phyloP scores from a whole-genome alignment of 2,113 vertebrate genomes.

The Carassius auratus region DNA sequence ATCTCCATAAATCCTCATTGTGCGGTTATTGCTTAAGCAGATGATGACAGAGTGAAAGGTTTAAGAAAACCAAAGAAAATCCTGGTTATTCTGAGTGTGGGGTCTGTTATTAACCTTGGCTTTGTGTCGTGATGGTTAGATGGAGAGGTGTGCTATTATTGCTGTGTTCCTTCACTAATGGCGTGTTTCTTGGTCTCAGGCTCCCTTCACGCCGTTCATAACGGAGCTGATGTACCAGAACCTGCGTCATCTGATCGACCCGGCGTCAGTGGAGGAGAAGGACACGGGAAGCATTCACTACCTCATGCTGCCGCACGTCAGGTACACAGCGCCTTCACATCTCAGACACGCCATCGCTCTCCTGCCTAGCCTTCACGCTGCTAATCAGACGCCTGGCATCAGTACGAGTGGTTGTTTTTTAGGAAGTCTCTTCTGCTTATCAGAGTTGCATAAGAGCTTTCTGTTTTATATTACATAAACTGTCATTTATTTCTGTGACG shows the following conservation, averaged over 20 bases:
- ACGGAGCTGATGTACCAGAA: conserved; percentile 99
- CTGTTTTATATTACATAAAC: no score
- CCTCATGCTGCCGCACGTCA: conserved; percentile 89
- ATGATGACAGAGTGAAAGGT: background rate
- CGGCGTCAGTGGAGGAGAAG: conserved; percentile 85
- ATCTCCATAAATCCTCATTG: background rate
- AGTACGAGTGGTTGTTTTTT: no score
- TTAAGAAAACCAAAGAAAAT: background rate
- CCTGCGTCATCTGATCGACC: conserved; percentile 87
- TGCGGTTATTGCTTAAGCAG: background rate
- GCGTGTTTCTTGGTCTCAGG: conserved; percentile 72
- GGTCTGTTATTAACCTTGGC: background rate
- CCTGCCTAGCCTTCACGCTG: background rate
- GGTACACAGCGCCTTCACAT: conserved; percentile 26
- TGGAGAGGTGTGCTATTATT: background rate
- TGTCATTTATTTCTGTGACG: no score
- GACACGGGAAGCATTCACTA: conserved; percentile 93
- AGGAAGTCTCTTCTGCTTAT: no score
- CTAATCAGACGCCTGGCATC: no score
- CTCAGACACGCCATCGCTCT: background rate
- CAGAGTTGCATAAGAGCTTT: no score
- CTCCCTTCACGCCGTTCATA: conserved; percentile 97
- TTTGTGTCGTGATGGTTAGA: background rate
- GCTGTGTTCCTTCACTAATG: background rate
- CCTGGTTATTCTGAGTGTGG: background rate